Base-by-base conservation (phyloP, 2,888 invertebrate species). In the Cabera pusaria region DNA sequence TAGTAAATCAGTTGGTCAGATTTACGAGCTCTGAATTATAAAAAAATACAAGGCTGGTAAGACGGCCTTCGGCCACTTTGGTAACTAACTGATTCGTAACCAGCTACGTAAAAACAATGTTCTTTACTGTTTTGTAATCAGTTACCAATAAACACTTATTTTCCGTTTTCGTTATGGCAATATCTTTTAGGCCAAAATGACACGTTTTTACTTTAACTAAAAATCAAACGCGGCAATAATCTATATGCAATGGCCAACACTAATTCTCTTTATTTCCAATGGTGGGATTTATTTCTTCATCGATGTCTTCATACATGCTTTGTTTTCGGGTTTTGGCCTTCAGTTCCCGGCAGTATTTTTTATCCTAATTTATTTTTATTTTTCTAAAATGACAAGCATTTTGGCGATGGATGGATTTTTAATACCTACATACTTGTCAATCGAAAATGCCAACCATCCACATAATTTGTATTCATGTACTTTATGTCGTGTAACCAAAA, bases 401-500 rank as follows among this genome's bases (percentile, higher is more conserved):
- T 36, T 27, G 9, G 39, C 39, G 9, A 39, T 5, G n/a, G 24
- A 39, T 22, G 33, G 33, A 5, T 33, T 39, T 24, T 39, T 27
- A 7, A 9, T n/a, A 5, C 33, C 39, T 12, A 39, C 28, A 18
- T 14, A 28, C 7, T 18, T 9, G 14, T 33, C 28, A 19, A 33
- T 28, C 33, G 17, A 20, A 33, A 18, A 28, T 33, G 33, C 24
- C 33, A 33, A 5, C 33, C 34, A 37, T 40, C 45, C 12, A 45
- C 7, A 14, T 41, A 16, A 9, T 40, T 41, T 7, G 24, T 45
- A 16, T 45, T 43, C 14, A 40, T 38, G 20, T 43, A 45, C 9
- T 27, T 18, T 11, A 27, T 17, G 14, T 39, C 20, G 6, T 36
- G 21, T 19, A 38, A 32, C 39, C 38, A 33, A 27, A 26, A 39